These are phyloP conservation scores for Acromyrmex echinatior DNA, from an alignment of 1,140 invertebrate genomes.

Conservation along the genomic window DNA sequence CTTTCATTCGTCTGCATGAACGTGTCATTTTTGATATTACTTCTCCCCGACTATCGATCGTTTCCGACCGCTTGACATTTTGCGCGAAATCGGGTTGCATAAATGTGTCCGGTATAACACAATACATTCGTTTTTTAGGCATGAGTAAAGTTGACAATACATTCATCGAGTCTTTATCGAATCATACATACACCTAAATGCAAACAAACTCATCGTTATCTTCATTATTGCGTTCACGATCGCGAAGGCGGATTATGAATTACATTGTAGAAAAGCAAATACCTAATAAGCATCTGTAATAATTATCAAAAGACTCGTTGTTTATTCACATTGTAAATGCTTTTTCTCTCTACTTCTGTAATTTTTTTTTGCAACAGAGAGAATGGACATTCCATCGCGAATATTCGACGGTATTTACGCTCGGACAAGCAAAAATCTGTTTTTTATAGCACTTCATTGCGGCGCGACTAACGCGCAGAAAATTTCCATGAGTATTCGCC, in stretches of 20 bases:
- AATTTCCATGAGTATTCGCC: constrained; percentile 62
- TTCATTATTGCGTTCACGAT: constrained; percentile 17
- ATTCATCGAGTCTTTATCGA: not conserved
- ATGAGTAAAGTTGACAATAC: not conserved
- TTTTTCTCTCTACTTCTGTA: not conserved
- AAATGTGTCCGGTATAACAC: not conserved
- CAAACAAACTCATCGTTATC: constrained; percentile 3
- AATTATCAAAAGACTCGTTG: constrained; percentile 16
- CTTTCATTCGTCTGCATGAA: constrained; percentile 5
- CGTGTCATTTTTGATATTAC: constrained; percentile 55
- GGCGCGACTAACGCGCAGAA: constrained; percentile 34
- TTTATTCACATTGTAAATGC: constrained; percentile 34
- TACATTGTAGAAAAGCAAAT: constrained; percentile 12
- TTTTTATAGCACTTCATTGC: constrained; percentile 48
- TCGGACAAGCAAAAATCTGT: constrained; percentile 63
- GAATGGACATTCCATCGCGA: not conserved
- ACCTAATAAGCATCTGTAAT: not conserved
- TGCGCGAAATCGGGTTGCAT: constrained; percentile 11
- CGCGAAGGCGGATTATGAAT: constrained; percentile 26
- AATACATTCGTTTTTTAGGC: constrained; percentile 6
- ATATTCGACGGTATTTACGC: constrained; percentile 57
- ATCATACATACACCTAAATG: not conserved
- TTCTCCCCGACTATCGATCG: constrained; percentile 10
- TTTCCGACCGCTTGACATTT: constrained; percentile 3
- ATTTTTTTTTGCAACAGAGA: constrained; percentile 28